Conservation (phyloP, 35 echinoderm and acorn worm genomes). For the Anneissia japonica region DNA sequence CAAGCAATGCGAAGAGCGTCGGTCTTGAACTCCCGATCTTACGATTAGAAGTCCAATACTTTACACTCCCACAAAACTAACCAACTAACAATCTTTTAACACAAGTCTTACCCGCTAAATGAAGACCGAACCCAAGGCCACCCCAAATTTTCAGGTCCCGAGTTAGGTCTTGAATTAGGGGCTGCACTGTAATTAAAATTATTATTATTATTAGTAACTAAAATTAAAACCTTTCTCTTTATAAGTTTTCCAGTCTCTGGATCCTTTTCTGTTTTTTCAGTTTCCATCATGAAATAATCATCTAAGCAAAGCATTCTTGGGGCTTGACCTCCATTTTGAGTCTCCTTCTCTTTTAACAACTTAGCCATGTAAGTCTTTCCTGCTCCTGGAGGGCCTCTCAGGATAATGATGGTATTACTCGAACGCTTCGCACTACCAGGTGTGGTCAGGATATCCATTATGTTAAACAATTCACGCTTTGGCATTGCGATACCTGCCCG, state of each 20-base stretch:
- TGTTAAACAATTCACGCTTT: background rate
- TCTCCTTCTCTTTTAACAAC: constrained; percentile 74
- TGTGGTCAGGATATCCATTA: constrained; percentile 63
- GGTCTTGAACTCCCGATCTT: too few relatives aligned
- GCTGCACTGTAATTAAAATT: too few relatives aligned
- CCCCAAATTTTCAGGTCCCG: background rate
- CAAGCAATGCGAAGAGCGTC: too few relatives aligned
- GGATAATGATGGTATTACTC: constrained; percentile 53
- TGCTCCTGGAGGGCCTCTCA: constrained; percentile 70
- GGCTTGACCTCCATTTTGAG: constrained; percentile 59
- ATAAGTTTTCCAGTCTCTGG: constrained; percentile 75
- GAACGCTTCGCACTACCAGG: constrained; percentile 52
- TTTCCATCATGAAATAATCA: constrained; percentile 96
- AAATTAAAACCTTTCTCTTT: constrained; percentile 55
- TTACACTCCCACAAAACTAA: background rate
- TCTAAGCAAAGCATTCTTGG: constrained; percentile 97
- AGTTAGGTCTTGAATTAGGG: too few relatives aligned
- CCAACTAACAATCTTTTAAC: background rate
- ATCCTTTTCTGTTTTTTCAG: constrained; percentile 72
- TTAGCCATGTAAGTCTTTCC: constrained; percentile 76
- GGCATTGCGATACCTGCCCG: background rate
- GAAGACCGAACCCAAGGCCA: background rate
- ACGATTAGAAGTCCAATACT: too few relatives aligned
- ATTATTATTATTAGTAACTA: too few relatives aligned
- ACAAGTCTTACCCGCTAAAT: background rate